phyloP scores from a whole-genome alignment of 2,888 invertebrate genomes.

The Zhengitettix transpicula region DNA sequence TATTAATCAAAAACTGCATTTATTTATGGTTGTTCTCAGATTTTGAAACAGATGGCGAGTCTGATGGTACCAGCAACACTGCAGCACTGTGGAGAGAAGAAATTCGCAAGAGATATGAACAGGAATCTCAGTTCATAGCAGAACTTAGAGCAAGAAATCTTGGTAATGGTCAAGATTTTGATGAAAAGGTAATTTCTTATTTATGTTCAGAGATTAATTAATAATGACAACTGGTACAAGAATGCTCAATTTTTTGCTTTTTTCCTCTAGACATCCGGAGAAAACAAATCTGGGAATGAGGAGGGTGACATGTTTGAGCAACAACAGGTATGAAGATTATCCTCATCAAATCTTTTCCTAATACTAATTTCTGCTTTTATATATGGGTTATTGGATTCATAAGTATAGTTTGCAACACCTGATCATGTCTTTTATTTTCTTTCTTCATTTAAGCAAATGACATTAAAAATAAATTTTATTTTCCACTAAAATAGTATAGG shows the following conservation, averaged over 20 bases:
- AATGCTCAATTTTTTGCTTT: background rate
- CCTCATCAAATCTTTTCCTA: background rate
- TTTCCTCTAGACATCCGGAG: background rate
- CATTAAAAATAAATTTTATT: no score
- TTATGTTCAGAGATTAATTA: background rate
- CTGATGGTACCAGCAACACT: constrained; percentile 24
- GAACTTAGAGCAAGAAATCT: constrained; percentile 34
- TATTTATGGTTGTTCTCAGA: constrained; percentile 26
- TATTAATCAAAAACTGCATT: no score
- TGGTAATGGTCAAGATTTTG: constrained; percentile 15
- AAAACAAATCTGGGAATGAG: constrained; percentile 1
- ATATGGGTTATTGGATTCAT: no score
- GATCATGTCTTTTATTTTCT: no score
- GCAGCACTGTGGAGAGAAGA: constrained; percentile 33
- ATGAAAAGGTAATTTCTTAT: constrained; percentile 9
- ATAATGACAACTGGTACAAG: no score
- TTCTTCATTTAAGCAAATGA: no score
- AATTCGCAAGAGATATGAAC: constrained; percentile 37
- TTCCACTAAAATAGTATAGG: no score
- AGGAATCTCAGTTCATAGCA: constrained; percentile 38
- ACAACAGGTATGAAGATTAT: constrained; percentile 3
- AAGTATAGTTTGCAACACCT: no score
- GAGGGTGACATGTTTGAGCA: constrained; percentile 3
- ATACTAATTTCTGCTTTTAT: no score
- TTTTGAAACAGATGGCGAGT: constrained; percentile 47